Percentiles rank a stretch among this genome's conserved stretches.
phyloP scores from a whole-genome alignment of 2,888 invertebrate genomes.

The Agrilus biguttatus region DNA sequence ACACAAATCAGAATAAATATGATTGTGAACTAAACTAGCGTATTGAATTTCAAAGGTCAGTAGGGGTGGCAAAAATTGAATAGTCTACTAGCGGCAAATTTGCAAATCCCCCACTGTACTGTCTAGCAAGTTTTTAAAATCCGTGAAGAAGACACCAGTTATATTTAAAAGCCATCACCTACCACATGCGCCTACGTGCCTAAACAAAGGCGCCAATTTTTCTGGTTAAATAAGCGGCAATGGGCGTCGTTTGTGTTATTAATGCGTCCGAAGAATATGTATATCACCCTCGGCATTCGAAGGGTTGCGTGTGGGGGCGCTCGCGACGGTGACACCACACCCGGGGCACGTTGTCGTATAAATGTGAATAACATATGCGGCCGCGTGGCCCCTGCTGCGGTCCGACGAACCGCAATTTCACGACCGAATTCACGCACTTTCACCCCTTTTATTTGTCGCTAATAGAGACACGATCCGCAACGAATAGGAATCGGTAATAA shows the following conservation, averaged over 20 bases:
- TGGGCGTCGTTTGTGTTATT: constrained; percentile 16
- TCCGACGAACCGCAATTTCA: constrained; percentile 18
- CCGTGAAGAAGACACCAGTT: no score
- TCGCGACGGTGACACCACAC: constrained; percentile 2
- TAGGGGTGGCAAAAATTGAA: no score
- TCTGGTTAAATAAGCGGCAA: constrained; percentile 8
- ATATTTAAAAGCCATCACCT: no score
- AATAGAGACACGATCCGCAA: no score
- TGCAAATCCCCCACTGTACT: no score
- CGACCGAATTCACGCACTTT: constrained; percentile 11
- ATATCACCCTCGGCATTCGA: constrained; percentile 15
- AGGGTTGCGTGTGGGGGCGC: constrained; percentile 11
- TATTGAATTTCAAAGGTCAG: no score
- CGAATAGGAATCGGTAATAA: no score
- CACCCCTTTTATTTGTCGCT: no score
- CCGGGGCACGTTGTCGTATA: constrained; percentile 5
- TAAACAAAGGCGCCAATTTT: constrained; percentile 4
- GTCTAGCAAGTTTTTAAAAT: no score
- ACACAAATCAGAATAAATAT: no score
- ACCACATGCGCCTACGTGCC: neutral
- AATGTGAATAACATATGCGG: constrained; percentile 15
- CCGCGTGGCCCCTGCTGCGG: constrained; percentile 20
- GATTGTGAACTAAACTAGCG: no score
- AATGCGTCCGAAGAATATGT: constrained; percentile 10
- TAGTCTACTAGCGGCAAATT: no score